A percentile compares a stretch with the other conserved stretches of the same genome.
Conservation (phyloP, 2,888 invertebrate species). For the Himalopsyche japonica region DNA sequence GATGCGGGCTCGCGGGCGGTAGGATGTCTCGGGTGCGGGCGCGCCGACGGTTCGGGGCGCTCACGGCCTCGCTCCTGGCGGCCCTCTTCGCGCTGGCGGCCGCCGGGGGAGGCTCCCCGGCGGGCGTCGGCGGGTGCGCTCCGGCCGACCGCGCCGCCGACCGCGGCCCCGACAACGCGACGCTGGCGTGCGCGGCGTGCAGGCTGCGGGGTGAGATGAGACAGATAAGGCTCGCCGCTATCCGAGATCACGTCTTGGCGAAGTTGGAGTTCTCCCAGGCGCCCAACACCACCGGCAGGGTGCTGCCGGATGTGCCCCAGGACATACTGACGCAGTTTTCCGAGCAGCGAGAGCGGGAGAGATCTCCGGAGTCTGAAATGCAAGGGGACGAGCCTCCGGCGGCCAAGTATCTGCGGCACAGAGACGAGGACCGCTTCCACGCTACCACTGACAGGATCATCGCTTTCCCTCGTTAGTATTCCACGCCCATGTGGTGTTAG, state of each 20-base stretch:
- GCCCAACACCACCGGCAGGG: slow-evolving; percentile 66
- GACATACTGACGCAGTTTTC: slow-evolving; percentile 48
- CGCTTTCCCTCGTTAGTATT: slow-evolving; percentile 69
- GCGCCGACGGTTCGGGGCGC: slow-evolving; percentile 21
- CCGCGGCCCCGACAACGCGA: slow-evolving; percentile 45
- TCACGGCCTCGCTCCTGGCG: slow-evolving; percentile 43
- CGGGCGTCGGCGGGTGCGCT: slow-evolving; percentile 38
- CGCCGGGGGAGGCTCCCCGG: slow-evolving; percentile 1
- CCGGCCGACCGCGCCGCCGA: slow-evolving; percentile 50
- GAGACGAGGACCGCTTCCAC: slow-evolving; percentile 68
- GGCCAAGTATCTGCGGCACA: slow-evolving; percentile 57
- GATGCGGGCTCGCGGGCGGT: background rate
- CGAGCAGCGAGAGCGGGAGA: slow-evolving; percentile 46
- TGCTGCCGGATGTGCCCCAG: slow-evolving; percentile 62
- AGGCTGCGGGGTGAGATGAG: slow-evolving; percentile 62
- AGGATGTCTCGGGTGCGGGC: slow-evolving; percentile 47
- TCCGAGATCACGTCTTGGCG: slow-evolving; percentile 66
- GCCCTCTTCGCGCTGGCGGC: background rate
- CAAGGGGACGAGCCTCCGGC: slow-evolving; percentile 56
- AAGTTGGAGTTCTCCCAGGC: slow-evolving; percentile 65
- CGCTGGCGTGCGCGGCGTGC: slow-evolving; percentile 58
- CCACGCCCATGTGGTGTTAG: slow-evolving; percentile 45
- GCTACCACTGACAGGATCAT: slow-evolving; percentile 69
- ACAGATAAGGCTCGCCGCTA: slow-evolving; percentile 64
- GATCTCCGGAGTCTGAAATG: slow-evolving; percentile 43